phyloP scores from a whole-genome alignment of 1,140 invertebrate genomes.

The Tenebrio molitor region DNA sequence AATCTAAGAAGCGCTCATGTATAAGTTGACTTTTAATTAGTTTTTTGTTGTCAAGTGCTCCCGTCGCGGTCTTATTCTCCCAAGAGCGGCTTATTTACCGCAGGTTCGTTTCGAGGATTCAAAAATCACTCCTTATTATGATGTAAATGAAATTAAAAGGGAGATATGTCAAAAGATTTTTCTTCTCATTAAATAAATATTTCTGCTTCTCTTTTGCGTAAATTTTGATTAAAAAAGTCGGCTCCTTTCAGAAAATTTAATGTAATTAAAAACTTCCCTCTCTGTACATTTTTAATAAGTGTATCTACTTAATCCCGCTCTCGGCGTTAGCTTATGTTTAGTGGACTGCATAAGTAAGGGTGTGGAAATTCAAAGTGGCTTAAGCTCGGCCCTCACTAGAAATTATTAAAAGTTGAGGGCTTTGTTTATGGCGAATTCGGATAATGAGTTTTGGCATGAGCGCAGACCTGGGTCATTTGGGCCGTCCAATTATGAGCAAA shows the following conservation, averaged over 20 bases:
- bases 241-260: constrained; percentile 2
- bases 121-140: no score
- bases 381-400: not conserved
- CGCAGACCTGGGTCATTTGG: constrained; percentile 7
- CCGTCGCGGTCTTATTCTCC: no score
- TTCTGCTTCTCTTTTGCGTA: constrained; percentile 24
- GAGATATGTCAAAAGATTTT: constrained; percentile 6
- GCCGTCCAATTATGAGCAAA: constrained; percentile 33
- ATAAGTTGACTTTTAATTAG: no score
- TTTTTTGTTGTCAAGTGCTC: no score
- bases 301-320: not conserved
- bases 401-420: constrained; percentile 22
- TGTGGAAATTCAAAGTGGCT: constrained; percentile 20
- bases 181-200: constrained; percentile 15
- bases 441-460: constrained; percentile 16
- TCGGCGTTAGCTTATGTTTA: not conserved
- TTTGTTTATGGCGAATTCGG: constrained; percentile 24
- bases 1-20: no score
- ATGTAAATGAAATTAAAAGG: constrained; percentile 1
- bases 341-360: not conserved
- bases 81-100: no score
- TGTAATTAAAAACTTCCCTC: constrained; percentile 34
- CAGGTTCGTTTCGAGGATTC: no score
- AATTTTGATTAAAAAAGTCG: constrained; percentile 27
- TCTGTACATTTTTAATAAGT: constrained; percentile 27